These are phyloP conservation scores for Epizoanthus fatuus DNA, from an alignment of 92 coral and sea anemone species.

Conservation along the genomic window DNA sequence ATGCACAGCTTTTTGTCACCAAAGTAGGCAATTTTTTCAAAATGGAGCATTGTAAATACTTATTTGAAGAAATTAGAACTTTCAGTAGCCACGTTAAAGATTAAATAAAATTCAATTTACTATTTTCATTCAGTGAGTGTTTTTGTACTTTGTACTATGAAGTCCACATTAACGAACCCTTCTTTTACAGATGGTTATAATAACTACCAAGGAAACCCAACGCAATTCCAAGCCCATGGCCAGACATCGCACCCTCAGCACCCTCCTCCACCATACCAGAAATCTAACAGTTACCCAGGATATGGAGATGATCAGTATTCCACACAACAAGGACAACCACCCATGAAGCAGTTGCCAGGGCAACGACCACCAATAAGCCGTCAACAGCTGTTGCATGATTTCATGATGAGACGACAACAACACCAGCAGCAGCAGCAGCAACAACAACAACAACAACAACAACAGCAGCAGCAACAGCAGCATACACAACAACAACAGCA, in stretches of 20 bases:
- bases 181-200: constrained; percentile 21
- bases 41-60: too few species aligned
- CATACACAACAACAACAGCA: constrained; percentile 50
- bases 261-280: constrained; percentile 99
- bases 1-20: too few species aligned
- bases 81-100: too few species aligned
- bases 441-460: constrained; percentile 53
- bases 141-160: background rate
- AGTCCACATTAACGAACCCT: background rate
- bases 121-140: too few species aligned
- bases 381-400: constrained; percentile 82
- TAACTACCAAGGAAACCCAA: constrained; percentile 65
- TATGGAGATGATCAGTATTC: constrained; percentile 70
- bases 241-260: constrained; percentile 93
- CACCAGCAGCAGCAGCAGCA: constrained; percentile 58
- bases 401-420: constrained; percentile 75
- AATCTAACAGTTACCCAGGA: constrained; percentile 85
- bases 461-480: constrained; percentile 72
- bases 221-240: constrained; percentile 76
- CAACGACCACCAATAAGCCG: constrained; percentile 73
- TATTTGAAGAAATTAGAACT: too few species aligned
- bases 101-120: too few species aligned
- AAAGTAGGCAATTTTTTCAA: too few species aligned
- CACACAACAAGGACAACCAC: constrained; percentile 53
- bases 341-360: constrained; percentile 26